Evolutionary conservation across 2,888 invertebrate species (phyloP), one percentile per base, ranked within the genome.

Genomic region (Oxycera nigricornis): DNA sequence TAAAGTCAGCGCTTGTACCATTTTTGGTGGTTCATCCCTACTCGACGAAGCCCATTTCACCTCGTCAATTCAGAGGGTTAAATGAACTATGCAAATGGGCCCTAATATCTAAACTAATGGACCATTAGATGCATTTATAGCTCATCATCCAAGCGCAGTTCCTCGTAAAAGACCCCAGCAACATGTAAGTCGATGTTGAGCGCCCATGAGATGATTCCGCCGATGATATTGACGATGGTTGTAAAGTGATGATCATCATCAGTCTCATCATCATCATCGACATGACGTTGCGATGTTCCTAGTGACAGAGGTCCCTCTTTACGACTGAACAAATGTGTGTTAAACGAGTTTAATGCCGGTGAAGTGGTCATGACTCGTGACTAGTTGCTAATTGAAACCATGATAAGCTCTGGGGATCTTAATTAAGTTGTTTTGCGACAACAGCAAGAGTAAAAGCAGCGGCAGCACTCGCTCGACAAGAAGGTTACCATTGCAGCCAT

Each of bases 381-480:
- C 65, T 65, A 24, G 65, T 65, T 65, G 41, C 65, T 65, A 65
- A 65, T 65, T 65, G 65, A 65, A 65, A 41, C 65, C 41, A 65
- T 41, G 39, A 65, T 20, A 39, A 35, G 65, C 26, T 39, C 65
- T 22, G 39, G 35, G 41, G 35, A 41, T 39, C 65, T 65, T 65
- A 65, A 65, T 65, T 65, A 65, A 65, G 65, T 65, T 30, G 20
- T 65, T 65, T 65, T 39, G 30, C 41, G 41, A 65, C 65, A 65
- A 41, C 17, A 11, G n/a, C 24, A 31, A 30, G 9, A 2, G 22
- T n/a, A n/a, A n/a, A n/a, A n/a, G n/a, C n/a, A n/a, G n/a, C n/a
- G n/a, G n/a, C n/a, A n/a, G n/a, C n/a, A n/a, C n/a, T n/a, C n/a
- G n/a, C n/a, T n/a, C n/a, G n/a, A n/a, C n/a, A n/a, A n/a, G n/a